Conservation (phyloP, 2,113 vertebrate genomes). For the Petromus typicus region DNA sequence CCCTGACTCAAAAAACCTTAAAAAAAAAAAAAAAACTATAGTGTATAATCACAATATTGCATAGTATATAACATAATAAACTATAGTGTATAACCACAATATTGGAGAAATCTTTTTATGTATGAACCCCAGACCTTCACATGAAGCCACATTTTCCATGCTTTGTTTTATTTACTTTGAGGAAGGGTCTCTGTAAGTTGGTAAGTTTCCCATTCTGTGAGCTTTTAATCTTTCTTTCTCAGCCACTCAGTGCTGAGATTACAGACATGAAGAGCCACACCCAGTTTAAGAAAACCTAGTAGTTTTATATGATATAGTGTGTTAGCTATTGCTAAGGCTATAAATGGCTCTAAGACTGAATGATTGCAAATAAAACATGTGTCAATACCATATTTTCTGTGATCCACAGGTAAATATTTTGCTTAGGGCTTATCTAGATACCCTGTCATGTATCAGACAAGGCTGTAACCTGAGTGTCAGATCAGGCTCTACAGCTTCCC, state of each 20-base stretch:
- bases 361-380: not conserved
- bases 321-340: not conserved
- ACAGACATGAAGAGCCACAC: not conserved
- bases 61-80: too few relatives aligned
- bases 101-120: not conserved
- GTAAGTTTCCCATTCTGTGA: not conserved
- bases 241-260: not conserved
- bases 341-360: not conserved
- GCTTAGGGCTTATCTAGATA: not conserved
- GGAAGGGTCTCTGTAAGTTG: not conserved
- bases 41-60: not conserved
- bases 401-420: not conserved
- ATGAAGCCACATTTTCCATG: not conserved
- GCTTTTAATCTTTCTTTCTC: not conserved
- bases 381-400: not conserved
- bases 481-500: not conserved
- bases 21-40: too few relatives aligned
- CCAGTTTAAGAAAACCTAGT: not conserved
- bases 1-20: too few relatives aligned
- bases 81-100: not conserved
- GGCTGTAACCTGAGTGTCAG: rapidly evolving
- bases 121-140: not conserved
- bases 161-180: not conserved
- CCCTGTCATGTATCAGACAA: not conserved
- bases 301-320: not conserved